These are phyloP conservation scores for Punctoribates punctum DNA, from an alignment of 2,888 invertebrate species.

Conservation along the genomic window DNA sequence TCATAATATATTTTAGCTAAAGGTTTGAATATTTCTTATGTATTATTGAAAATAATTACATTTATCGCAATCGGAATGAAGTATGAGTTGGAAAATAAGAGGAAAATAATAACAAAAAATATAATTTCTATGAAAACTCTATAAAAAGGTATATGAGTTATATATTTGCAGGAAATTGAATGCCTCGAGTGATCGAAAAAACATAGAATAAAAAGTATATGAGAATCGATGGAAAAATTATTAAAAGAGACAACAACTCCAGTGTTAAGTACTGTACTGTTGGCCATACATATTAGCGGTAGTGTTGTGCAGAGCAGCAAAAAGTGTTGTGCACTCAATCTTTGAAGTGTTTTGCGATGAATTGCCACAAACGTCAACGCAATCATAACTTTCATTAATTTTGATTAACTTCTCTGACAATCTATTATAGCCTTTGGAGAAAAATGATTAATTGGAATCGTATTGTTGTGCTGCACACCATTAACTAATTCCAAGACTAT, in stretches of 20 bases:
- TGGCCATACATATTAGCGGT: not conserved
- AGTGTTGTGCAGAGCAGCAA: not conserved
- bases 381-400: constrained; percentile 36
- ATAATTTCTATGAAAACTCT: not conserved
- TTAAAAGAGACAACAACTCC: constrained; percentile 1
- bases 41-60: too few species aligned
- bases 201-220: not conserved
- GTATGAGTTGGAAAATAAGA: not conserved
- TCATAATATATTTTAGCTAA: too few species aligned
- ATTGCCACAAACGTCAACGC: constrained; percentile 30
- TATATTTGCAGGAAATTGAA: constrained; percentile 14
- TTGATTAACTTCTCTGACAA: constrained; percentile 24
- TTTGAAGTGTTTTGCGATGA: constrained; percentile 2
- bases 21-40: too few species aligned
- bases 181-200: not conserved
- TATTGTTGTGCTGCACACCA: not conserved
- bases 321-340: not conserved
- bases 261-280: not conserved
- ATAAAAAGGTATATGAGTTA: not conserved
- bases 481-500: not conserved
- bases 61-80: too few species aligned
- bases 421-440: constrained; percentile 17
- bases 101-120: not conserved
- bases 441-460: not conserved
- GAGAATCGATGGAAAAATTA: not conserved